Base-by-base conservation (phyloP, 2,888 invertebrate genomes). In the Aspidiotus destructor region DNA sequence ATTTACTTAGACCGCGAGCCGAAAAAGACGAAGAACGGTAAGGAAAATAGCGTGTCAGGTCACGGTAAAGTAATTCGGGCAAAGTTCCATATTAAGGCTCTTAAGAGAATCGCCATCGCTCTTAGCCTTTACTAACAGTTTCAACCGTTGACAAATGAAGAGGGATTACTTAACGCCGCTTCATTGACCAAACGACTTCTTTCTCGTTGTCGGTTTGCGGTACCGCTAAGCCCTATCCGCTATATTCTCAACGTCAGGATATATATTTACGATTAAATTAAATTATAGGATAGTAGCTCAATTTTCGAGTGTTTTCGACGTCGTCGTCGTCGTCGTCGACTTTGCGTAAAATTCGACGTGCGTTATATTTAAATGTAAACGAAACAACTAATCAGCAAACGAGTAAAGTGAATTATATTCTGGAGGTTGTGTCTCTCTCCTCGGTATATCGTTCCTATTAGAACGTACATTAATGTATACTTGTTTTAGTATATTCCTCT, bases 91-190 rank as follows among this genome's bases (percentile, higher is more conserved):
- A 65, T 57, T 65, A 65, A 58, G 28, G 65, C 65, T 65, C 65
- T 65, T 65, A 65, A 65, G 65, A 65, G 65, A 65, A 57, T 65
- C 65, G 65, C 65, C 48, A 57, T 58, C 57, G 65, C 65, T 65
- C 58, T 65, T 65, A 65, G 65, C 65, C 65, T 65, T 64, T 65
- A 65, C 65, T 58, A 65, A 65, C 65, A 65, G 65, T 65, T 65
- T 65, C 65, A 65, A 65, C 58, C 65, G 65, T 65, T 65, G 65
- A 65, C 65, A 65, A 65, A 65, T 65, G 65, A 65, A 65, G 65
- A 65, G 65, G 65, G 65, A 65, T 65, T 65, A 65, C 65, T 65
- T 65, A 65, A 65, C 57, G 55, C 55, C 65, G 65, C 65, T 65
- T 65, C 65, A 65, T 65, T 65, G 65, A 65, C 65, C 65, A 57